Base-by-base conservation (phyloP, 2,797 vertebrate species). In the Xyrichtys novacula region DNA sequence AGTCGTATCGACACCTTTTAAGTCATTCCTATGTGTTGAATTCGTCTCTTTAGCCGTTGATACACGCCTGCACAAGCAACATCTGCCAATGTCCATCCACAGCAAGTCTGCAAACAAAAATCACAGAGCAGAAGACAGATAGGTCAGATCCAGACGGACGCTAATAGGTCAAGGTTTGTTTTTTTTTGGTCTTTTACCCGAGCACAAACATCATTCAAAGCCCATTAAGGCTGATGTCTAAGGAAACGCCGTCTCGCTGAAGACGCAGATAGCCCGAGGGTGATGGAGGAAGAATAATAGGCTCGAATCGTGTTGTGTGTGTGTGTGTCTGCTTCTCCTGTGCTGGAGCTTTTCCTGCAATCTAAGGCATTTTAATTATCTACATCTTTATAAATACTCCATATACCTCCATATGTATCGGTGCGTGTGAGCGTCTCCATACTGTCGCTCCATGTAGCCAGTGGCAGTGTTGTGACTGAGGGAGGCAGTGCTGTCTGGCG, bases 131-230 rank as follows among this genome's bases (percentile, higher is more conserved):
- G 44, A 48, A 47, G 50, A 49, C 48, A 8, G 50, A 77, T 17
- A 25, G 1, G 60, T 80, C 80, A 83, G 85, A 92, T 91, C 58
- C 61, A 71, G 61, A 65, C 10, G 29, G 89, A 91, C 84, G 82
- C 74, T 89, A 90, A 90, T 86, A 74, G 85, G 91, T 86, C 88
- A 91, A 80, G 84, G 86, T 88, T 92, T 89, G 74, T 86, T 84
- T 85, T 81, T 29, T 23, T 40, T 32, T 32, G 65, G 58, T 39
- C 52, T 81, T 85, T 59, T 20, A 23, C 65, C 49, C 59, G 8
- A 62, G 58, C 58, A 63, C 34, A 46, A 65, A 80, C 78, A 75
- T 84, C 75, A 61, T 68, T 88, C 85, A 87, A 60, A 84, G 59
- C 47, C 47, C 60, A 76, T 86, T 88, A 82, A 0, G 75, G 80